Conservation (phyloP, 2,797 vertebrate genomes). For the Crocodylus rhombifer region DNA sequence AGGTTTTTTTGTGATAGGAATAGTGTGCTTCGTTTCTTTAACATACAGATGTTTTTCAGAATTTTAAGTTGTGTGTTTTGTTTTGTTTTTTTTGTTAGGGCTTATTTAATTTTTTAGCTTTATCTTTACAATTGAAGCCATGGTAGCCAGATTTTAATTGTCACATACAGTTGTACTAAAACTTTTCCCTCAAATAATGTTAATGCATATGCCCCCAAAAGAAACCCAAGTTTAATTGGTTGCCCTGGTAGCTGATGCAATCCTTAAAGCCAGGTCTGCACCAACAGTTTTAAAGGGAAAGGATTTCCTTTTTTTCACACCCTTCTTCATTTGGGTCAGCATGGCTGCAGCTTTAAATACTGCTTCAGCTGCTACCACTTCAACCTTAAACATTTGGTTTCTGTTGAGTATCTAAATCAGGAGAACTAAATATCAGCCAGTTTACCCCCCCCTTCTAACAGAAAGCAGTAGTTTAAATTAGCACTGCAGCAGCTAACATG, state of each 20-base stretch:
- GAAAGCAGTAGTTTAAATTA: constrained; percentile 78
- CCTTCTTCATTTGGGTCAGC: constrained; percentile 54
- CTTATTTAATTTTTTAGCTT: neutral
- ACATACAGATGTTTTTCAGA: neutral
- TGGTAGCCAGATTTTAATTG: constrained; percentile 3
- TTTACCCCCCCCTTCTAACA: constrained; percentile 40
- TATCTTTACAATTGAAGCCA: neutral
- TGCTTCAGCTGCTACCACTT: constrained; percentile 63
- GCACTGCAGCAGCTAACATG: constrained; percentile 67
- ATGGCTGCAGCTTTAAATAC: constrained; percentile 69
- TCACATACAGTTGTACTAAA: neutral
- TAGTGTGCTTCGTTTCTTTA: rapidly evolving
- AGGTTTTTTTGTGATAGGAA: neutral
- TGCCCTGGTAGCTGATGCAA: constrained; percentile 64
- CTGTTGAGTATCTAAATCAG: constrained; percentile 69
- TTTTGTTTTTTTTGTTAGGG: neutral
- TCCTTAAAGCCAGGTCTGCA: constrained; percentile 55
- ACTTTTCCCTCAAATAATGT: neutral
- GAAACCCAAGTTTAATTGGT: neutral
- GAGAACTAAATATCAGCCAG: constrained; percentile 57
- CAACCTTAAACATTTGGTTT: constrained; percentile 67
- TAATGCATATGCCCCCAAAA: constrained; percentile 1
- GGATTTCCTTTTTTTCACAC: constrained; percentile 43
- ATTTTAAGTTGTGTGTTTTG: neutral
- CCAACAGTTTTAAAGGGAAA: constrained; percentile 49